Evolutionary conservation across 2,797 vertebrate species (phyloP).

Genomic region (Coilia nasus): DNA sequence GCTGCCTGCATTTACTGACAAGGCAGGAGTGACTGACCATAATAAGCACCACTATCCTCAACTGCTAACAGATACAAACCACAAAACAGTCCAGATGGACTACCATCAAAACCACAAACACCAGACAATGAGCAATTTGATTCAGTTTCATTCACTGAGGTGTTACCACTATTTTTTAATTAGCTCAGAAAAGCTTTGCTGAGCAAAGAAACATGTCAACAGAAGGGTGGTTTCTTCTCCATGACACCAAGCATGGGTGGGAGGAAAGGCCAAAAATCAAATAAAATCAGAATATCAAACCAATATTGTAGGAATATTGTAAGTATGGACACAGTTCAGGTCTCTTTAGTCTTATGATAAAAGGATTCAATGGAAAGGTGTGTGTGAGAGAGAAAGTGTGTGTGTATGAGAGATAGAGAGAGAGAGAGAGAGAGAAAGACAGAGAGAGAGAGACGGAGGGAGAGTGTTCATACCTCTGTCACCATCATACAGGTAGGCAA

Average conservation of each 20-base stretch:
- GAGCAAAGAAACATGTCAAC: too few species aligned
- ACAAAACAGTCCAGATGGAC: not conserved
- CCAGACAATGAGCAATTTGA: not conserved
- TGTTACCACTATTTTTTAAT: too few species aligned
- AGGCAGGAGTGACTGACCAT: not conserved
- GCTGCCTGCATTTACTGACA: slow-evolving; percentile 35
- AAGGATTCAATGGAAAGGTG: not conserved
- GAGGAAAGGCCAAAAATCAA: too few species aligned
- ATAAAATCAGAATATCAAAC: too few species aligned
- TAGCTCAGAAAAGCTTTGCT: too few species aligned
- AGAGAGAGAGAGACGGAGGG: slow-evolving; percentile 23
- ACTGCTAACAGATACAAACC: not conserved
- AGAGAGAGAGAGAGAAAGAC: not conserved
- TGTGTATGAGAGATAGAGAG: not conserved
- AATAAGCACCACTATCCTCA: not conserved
- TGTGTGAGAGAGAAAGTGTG: slow-evolving; percentile 1
- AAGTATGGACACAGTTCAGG: too few species aligned
- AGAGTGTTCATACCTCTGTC: slow-evolving; percentile 83
- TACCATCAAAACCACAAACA: not conserved
- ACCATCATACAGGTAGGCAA: slow-evolving; percentile 96
- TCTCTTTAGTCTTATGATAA: too few species aligned
- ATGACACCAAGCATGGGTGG: too few species aligned
- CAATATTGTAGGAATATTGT: too few species aligned
- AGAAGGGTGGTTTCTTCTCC: too few species aligned
- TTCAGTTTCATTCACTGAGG: not conserved